phyloP scores from a whole-genome alignment of 2,888 invertebrate genomes.

The Sturmia bella region DNA sequence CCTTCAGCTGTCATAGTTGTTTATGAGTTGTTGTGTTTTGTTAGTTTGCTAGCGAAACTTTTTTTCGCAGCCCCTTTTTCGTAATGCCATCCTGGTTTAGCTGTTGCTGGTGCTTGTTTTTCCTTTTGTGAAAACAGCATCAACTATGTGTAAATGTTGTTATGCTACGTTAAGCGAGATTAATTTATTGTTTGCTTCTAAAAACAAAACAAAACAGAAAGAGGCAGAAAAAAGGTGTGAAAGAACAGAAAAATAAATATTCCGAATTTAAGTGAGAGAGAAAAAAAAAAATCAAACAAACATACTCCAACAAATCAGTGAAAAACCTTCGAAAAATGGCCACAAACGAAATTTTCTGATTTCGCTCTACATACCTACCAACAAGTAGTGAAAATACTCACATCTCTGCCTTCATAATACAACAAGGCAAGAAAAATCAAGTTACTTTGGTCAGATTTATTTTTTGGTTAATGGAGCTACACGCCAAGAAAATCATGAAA shows the following conservation, averaged over 20 bases:
- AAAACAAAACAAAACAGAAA: background rate
- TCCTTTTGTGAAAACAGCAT: conserved; percentile 30
- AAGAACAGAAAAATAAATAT: conserved; percentile 52
- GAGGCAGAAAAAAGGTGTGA: conserved; percentile 43
- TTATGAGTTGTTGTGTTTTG: conserved; percentile 14
- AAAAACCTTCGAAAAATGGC: conserved; percentile 39
- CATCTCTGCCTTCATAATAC: background rate
- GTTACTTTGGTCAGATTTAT: conserved; percentile 32
- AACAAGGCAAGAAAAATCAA: conserved; percentile 22
- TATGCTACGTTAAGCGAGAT: conserved; percentile 68
- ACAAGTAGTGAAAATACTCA: conserved; percentile 10
- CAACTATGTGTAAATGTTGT: conserved; percentile 66
- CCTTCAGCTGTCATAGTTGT: conserved; percentile 18
- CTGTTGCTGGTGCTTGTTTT: conserved; percentile 12
- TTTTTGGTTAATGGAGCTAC: conserved; percentile 19
- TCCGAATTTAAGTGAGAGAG: conserved; percentile 37
- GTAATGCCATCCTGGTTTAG: conserved; percentile 21
- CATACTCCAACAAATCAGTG: conserved; percentile 22
- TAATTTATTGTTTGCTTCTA: conserved; percentile 66
- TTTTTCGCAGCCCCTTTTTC: conserved; percentile 22
- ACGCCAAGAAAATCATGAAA: background rate
- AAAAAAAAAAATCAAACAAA: conserved; percentile 3
- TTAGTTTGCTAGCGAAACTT: conserved; percentile 29
- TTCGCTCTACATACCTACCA: conserved; percentile 18
- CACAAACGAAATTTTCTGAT: conserved; percentile 42